These are phyloP conservation scores for Grammomys surdaster DNA, from an alignment of 2,113 vertebrate species.

Conservation along the genomic window DNA sequence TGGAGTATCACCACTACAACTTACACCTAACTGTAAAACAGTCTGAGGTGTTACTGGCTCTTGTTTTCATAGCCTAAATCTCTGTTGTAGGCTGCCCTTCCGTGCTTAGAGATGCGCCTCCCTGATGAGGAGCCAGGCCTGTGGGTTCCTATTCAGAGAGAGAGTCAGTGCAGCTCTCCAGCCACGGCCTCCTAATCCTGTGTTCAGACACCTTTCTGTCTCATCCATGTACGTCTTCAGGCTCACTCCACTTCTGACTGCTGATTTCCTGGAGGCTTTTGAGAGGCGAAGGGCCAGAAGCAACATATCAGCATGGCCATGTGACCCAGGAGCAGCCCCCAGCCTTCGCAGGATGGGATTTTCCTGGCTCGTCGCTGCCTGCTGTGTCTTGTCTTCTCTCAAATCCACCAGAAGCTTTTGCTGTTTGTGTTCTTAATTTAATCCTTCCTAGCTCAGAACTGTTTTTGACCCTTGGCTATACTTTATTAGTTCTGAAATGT, in stretches of 20 bases:
- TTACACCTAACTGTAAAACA: not conserved
- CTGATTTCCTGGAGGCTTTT: not conserved
- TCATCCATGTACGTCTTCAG: not conserved
- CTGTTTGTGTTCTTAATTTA: not conserved
- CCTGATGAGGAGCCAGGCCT: accelerated
- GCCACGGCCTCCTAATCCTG: not conserved
- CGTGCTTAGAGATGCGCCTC: accelerated
- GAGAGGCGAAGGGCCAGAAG: accelerated
- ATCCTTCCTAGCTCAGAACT: not conserved
- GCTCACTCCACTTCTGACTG: not conserved
- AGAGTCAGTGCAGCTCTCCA: accelerated
- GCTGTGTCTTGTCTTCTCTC: not conserved
- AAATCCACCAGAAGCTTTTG: not conserved
- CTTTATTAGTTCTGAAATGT: not conserved
- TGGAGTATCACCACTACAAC: not conserved
- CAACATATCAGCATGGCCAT: accelerated
- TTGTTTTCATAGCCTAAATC: accelerated
- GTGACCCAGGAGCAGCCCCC: not conserved
- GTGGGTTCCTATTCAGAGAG: accelerated
- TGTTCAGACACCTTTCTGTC: accelerated
- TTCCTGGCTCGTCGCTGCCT: not conserved
- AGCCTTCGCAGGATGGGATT: accelerated
- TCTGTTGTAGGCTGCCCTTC: not conserved
- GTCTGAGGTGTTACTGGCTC: not conserved
- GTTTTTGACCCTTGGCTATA: constrained; percentile 21